Base-by-base conservation (phyloP, 92 coral and sea anemone species). In the Micromussa lordhowensis region DNA sequence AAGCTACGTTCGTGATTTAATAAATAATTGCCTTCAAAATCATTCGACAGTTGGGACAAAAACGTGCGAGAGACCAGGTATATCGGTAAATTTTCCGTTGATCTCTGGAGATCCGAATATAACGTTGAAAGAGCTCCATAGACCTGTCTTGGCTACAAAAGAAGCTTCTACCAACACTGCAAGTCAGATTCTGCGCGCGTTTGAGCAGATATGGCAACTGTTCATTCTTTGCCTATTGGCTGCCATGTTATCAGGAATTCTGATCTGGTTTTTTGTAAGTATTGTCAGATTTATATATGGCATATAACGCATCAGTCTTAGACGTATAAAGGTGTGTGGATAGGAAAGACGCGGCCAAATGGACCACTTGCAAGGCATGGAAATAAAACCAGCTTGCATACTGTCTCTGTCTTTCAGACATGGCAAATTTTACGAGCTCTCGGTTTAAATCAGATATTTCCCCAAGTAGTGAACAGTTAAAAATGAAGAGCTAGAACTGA, bases 261-360 rank as follows among this genome's bases (percentile, higher is more conserved):
- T 80, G 36, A 80, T 80, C 64, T 80, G 83, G 71, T 80, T 80
- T 11, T 34, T 80, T 30, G 83, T 80, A 55, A 59, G 83, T 80
- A 57, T 19, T 19, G 0, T 24, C 6, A 10, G 51, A 44, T 0
- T 44, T 44, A 44, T 44, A 9, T 44, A 44, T 44, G 51, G 51
- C 51, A 9, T 44, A 44, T 9, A 44, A 44, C 51, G 51, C 12
- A 44, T 44, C 51, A 44, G 8, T 8, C 51, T 44, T 44, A 54
- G 59, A 18, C 14, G 59, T 19, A 13, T 54, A 36, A 36, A 36
- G 38, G 38, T 36, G 2, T 36, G 38, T 36, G 38, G 38, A 54
- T 54, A 54, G 59, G 6, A 58, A 58, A 17, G 24, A 58, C 64
- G 24, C 22, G 64, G 22, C 64, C 19, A 5, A 58, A 58, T 58